A percentile compares a stretch with the other conserved stretches of the same genome.
phyloP scores from a whole-genome alignment of 1,140 invertebrate species.

The Bradynema listronoti region DNA sequence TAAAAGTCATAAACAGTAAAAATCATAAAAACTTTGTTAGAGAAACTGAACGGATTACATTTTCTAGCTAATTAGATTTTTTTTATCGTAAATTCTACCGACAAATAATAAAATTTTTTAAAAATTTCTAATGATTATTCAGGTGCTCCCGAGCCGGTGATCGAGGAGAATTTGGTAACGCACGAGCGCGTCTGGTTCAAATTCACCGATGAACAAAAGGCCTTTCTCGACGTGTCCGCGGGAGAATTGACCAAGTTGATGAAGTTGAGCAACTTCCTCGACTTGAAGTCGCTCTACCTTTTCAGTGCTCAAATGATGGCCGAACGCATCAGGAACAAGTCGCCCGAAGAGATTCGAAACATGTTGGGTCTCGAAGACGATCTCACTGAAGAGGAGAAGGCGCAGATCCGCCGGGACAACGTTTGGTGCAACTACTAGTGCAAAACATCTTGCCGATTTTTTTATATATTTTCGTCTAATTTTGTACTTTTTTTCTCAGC shows the following conservation, averaged over 20 bases:
- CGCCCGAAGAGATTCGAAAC: constrained; percentile 36
- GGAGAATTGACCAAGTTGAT: background rate
- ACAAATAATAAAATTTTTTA: no score
- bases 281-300: constrained; percentile 34
- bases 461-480: no score
- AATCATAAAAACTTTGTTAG: no score
- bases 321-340: constrained; percentile 32
- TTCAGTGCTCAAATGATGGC: constrained; percentile 32
- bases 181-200: constrained; percentile 31
- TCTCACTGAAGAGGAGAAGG: constrained; percentile 19
- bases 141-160: constrained; percentile 9
- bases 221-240: constrained; percentile 37
- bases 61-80: no score
- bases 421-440: constrained; percentile 30
- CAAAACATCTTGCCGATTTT: no score
- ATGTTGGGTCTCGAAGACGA: constrained; percentile 38
- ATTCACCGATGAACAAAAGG: constrained; percentile 30
- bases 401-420: constrained; percentile 1
- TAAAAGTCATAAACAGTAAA: no score
- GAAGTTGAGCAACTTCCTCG: constrained; percentile 4
- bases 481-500: no score
- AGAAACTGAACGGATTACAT: no score
- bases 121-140: no score
- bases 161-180: constrained; percentile 14
- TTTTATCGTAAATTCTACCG: no score